Base-by-base conservation (phyloP, 2,888 invertebrate genomes). In the Ryuthela nishihirai region DNA sequence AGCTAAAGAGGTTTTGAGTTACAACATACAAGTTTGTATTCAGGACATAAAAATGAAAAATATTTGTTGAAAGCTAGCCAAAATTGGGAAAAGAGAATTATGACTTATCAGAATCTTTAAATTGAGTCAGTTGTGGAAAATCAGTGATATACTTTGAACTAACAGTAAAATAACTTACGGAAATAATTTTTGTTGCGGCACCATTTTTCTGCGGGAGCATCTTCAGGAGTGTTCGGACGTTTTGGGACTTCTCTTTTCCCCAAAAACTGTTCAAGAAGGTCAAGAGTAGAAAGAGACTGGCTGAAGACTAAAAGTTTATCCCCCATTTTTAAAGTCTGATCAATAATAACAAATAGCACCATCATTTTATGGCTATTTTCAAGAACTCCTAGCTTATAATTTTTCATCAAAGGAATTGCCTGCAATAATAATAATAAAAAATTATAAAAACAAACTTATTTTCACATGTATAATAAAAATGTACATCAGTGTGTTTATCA, bases 341-440 rank as follows among this genome's bases (percentile, higher is more conserved):
- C 85, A 43, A 99, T 78, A 63, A 99, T 86, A 67, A 87, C 87
- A 74, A 97, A 88, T 70, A 98, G 85, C 39, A 98, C 81, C 68
- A 89, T 85, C 86, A 99, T 90, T 78, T 99, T 99, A 2, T 90
- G 89, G 2, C 95, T 92, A 71, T 92, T 91, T 70, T 91, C 90
- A 65, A 95, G 83, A 35, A 85, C 78, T n/a, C 92, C 94, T 1
- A 91, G 85, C 60, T 85, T 78, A 73, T 98, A 98, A 67, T 73
- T 70, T 56, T 72, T 72, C 69, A 79, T 70, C 2, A 75, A 63
- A 4, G 71, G 70, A 45, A 75, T 72, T 1, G 78, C 78, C 79
- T 77, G 61, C 17, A 69, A 62, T 50, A 84, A 85, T 59, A 63
- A 49, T 56, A 70, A 69, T 70, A 69, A 71, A 41, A 70, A 43